Conservation (phyloP, 2,113 vertebrate genomes). For the Parus major region DNA sequence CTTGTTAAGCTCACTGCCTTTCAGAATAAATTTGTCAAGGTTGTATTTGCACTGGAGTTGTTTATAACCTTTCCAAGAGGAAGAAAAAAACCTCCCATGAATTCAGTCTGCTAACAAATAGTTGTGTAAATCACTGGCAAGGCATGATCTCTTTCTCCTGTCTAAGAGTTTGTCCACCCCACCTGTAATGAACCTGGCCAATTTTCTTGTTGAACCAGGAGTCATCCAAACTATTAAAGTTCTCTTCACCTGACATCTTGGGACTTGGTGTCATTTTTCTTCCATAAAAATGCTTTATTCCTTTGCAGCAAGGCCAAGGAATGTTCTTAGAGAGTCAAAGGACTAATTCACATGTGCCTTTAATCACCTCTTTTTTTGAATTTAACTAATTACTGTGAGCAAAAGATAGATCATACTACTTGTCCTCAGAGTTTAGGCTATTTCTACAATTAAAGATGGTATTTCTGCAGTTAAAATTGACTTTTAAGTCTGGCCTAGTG, state of each 20-base stretch:
- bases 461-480: constrained; percentile 4
- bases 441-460: constrained; percentile 6
- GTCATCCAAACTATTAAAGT: not conserved
- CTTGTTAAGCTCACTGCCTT: not conserved
- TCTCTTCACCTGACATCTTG: not conserved
- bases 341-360: not conserved
- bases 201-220: not conserved
- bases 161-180: not conserved
- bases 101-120: not conserved
- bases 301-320: not conserved
- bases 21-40: constrained; percentile 43
- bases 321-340: constrained; percentile 5
- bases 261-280: not conserved
- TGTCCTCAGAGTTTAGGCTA: not conserved
- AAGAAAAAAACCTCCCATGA: not conserved
- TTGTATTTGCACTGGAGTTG: not conserved
- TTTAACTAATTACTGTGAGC: constrained; percentile 1
- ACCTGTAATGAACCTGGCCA: not conserved
- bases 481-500: not conserved
- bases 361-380: constrained; percentile 18
- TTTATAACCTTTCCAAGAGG: not conserved
- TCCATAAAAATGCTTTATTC: not conserved
- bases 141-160: not conserved
- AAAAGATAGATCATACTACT: constrained; percentile 2
- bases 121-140: not conserved